phyloP scores from a whole-genome alignment of 2,113 vertebrate genomes.

The Suncus etruscus region DNA sequence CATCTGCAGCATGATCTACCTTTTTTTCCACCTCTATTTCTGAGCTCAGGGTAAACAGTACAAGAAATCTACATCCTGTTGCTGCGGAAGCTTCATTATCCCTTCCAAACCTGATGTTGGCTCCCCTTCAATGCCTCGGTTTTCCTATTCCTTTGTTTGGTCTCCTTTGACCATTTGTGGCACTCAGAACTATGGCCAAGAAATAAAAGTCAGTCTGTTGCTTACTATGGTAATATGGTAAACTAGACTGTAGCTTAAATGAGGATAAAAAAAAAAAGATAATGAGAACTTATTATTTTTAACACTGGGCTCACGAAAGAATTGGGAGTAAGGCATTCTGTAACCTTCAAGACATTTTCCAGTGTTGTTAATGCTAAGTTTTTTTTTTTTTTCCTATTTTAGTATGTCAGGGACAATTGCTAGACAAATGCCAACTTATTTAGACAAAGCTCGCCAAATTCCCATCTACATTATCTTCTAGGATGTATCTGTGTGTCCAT shows the following conservation, averaged over 20 bases:
- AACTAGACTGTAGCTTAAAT: conserved; percentile 23
- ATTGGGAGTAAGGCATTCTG: not conserved
- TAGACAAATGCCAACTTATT: conserved; percentile 22
- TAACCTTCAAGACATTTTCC: not conserved
- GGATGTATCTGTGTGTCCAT: too few species aligned
- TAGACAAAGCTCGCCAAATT: conserved; percentile 22
- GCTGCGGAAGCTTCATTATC: not conserved
- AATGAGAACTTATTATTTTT: not conserved
- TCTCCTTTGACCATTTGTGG: conserved; percentile 60
- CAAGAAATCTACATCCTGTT: conserved; percentile 37
- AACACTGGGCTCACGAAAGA: not conserved
- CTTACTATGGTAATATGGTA: not conserved
- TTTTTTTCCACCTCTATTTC: conserved; percentile 54
- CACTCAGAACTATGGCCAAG: conserved; percentile 63
- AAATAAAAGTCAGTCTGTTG: conserved; percentile 64
- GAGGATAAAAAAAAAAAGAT: conserved; percentile 1
- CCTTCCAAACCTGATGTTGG: conserved; percentile 31
- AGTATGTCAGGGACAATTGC: not conserved
- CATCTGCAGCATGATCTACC: conserved; percentile 2
- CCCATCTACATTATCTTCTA: not conserved
- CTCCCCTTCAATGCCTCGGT: conserved; percentile 51
- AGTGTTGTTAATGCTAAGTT: not conserved
- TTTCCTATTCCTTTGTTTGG: conserved; percentile 69
- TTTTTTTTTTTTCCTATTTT: not conserved
- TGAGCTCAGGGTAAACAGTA: conserved; percentile 57